Percentiles rank a stretch among this genome's conserved stretches.
Evolutionary conservation across 2,888 invertebrate genomes (phyloP).

Genomic region (Unio pictorum): DNA sequence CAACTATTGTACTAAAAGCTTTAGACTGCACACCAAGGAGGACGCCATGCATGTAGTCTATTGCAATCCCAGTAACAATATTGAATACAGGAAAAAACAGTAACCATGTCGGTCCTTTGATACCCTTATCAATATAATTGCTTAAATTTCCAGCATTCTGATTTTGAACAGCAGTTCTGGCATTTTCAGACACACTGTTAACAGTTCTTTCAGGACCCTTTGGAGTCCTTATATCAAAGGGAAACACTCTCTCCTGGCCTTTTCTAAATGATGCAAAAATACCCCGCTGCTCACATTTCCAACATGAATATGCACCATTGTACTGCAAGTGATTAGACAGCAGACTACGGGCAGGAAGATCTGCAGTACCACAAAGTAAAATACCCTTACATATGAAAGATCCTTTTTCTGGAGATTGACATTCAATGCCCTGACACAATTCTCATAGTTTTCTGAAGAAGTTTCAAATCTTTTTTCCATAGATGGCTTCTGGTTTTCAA

Average conservation of each 20-base stretch:
- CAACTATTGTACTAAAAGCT: conserved; percentile 21
- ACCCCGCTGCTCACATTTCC: no score
- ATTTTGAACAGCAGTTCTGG: no score
- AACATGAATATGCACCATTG: conserved; percentile 16
- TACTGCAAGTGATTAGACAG: conserved; percentile 21
- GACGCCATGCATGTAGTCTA: conserved; percentile 38
- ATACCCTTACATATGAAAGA: conserved; percentile 13
- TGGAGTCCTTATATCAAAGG: no score
- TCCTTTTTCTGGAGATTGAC: conserved; percentile 5
- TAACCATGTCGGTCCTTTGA: conserved; percentile 8
- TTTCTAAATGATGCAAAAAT: no score
- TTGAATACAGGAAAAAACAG: conserved; percentile 5
- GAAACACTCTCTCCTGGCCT: no score
- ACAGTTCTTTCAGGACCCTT: no score
- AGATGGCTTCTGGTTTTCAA: conserved; percentile 14
- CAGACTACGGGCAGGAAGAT: conserved; percentile 23
- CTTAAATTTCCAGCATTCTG: no score
- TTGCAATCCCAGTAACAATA: conserved; percentile 12
- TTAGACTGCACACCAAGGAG: conserved; percentile 23
- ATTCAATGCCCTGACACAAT: neutral
- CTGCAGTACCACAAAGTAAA: conserved; percentile 16
- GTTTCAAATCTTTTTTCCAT: conserved; percentile 21
- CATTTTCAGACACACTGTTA: no score
- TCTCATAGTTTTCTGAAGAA: conserved; percentile 12
- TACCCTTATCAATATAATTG: conserved; percentile 5